Evolutionary conservation across 2,113 vertebrate genomes (phyloP), one percentile per base, ranked within the genome.

Genomic region (Balaenoptera acutorostrata): DNA sequence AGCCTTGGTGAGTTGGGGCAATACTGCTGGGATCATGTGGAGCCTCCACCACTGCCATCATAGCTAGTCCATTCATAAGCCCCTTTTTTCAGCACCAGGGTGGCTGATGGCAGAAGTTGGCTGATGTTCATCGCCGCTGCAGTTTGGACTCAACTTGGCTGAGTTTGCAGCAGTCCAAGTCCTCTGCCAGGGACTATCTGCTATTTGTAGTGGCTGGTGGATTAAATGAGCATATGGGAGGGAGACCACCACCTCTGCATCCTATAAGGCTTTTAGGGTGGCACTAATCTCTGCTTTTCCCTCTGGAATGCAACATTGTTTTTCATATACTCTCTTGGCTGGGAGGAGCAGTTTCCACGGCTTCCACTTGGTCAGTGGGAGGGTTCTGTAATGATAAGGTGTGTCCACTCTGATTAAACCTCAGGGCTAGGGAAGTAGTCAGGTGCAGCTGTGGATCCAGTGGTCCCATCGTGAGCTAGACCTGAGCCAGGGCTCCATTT

Each of bases 11-110:
- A 71, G 64, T 25, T 3, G 5, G 29, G 33, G 13, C 33, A 21
- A 12, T 10, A 41, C 87, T 75, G 78, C 44, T 5, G 33, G n/a
- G 59, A 21, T 77, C 69, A 1, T 18, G 29, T 1, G 41, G 39
- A 18, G 33, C 25, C 0, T 6, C 13, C 29, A 0, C 69, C 25
- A 7, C 46, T 9, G 46, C 14, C 33, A 27, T 31, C 46, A 31
- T 6, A 33, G 55, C 21, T 49, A 9, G 15, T 39, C 21, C 9
- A 8, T n/a, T 44, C 59, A 49, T 9, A 27, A 71, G 20, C 27
- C 49, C 78, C 41, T 27, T n/a, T n/a, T 20, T 2, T 13, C 39
- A 52, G 71, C 81, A 11, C 20, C 0, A 1, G 78, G 17, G 44
- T 9, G n/a, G n/a, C 14, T 1, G 21, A 27, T 21, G 36, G 66